Conservation (phyloP, 2,113 vertebrate genomes). For the Naja naja region DNA sequence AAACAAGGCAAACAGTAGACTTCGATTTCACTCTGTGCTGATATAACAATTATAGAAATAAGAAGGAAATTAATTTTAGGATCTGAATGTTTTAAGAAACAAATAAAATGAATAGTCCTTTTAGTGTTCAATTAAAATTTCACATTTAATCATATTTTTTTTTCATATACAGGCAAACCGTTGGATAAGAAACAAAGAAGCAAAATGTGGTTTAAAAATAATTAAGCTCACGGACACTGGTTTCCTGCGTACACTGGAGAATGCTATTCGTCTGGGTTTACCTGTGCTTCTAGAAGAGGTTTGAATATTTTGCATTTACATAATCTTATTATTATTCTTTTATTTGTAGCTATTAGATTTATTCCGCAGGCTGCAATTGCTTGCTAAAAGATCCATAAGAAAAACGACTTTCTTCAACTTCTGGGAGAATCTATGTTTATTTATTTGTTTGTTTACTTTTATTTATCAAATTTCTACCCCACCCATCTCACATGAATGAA, state of each 20-base stretch:
- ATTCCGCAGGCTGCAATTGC: background rate
- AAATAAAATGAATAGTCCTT: background rate
- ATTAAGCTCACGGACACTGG: slow-evolving; percentile 80
- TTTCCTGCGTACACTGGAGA: slow-evolving; percentile 80
- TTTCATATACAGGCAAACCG: slow-evolving; percentile 75
- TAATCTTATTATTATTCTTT: background rate
- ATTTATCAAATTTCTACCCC: background rate
- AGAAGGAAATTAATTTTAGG: background rate
- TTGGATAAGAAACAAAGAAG: slow-evolving; percentile 83
- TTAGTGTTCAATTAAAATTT: background rate
- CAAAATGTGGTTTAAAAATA: slow-evolving; percentile 75
- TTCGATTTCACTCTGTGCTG: background rate
- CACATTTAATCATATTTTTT: background rate
- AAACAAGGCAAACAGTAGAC: background rate
- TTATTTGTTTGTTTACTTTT: background rate
- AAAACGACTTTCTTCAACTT: background rate
- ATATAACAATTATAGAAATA: background rate
- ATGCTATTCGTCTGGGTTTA: slow-evolving; percentile 77
- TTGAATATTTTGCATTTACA: slow-evolving; percentile 31
- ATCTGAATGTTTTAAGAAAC: background rate
- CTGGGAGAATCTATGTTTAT: background rate
- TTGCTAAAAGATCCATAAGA: background rate
- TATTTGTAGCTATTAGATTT: background rate
- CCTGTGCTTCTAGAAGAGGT: slow-evolving; percentile 83
- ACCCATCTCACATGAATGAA: background rate